A percentile compares a stretch with the other conserved stretches of the same genome.
Conservation (phyloP, 2,113 vertebrate genomes). For the Coregonus clupeaformis region DNA sequence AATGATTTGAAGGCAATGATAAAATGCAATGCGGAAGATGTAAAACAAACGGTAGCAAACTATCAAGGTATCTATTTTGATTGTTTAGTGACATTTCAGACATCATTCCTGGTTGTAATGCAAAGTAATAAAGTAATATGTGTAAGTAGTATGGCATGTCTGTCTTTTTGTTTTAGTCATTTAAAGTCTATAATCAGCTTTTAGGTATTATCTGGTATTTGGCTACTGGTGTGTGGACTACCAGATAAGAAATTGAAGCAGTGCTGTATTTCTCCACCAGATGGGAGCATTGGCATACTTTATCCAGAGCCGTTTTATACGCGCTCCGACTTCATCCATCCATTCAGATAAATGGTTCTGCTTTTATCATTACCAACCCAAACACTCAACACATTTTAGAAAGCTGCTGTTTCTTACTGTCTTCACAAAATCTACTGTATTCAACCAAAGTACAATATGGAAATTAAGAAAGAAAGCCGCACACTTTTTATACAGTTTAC, state of each 20-base stretch:
- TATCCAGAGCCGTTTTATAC: neutral
- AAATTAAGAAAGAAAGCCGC: too few species aligned
- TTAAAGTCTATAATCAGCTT: neutral
- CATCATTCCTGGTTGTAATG: conserved; percentile 31
- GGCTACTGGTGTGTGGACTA: neutral
- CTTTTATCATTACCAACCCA: neutral
- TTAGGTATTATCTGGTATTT: neutral
- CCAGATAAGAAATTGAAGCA: neutral
- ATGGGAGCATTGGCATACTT: neutral
- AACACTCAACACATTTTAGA: neutral
- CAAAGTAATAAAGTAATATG: conserved; percentile 38
- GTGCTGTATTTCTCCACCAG: neutral
- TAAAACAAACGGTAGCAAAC: conserved; percentile 25
- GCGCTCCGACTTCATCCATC: too few species aligned
- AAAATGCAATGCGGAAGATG: conserved; percentile 20
- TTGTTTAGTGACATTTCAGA: conserved; percentile 33
- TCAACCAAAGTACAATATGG: too few species aligned
- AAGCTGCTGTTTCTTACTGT: neutral
- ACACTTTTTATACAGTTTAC: too few species aligned
- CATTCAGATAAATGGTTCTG: too few species aligned
- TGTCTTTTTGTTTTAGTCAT: neutral
- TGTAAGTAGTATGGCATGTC: neutral
- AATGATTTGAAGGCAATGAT: conserved; percentile 10
- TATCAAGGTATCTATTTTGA: conserved; percentile 15
- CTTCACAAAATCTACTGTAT: too few species aligned